A percentile compares a stretch with the other conserved stretches of the same genome.
These are phyloP conservation scores for Coenonympha arcania DNA, from an alignment of 2,888 invertebrate genomes.

Conservation along the genomic window DNA sequence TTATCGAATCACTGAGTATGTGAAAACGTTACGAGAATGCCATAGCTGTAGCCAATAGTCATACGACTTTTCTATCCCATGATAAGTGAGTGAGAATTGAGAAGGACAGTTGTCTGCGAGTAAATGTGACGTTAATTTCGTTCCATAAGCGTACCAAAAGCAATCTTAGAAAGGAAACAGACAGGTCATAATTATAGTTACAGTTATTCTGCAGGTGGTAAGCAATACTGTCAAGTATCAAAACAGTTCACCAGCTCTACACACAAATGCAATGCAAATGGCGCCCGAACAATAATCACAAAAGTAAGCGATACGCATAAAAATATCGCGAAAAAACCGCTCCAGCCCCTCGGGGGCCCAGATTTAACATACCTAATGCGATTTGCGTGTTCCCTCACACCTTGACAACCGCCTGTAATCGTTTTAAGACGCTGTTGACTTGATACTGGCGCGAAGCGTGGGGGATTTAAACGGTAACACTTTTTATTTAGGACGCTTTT, in stretches of 20 bases:
- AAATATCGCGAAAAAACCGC: conserved; percentile 57
- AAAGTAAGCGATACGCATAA: conserved; percentile 73
- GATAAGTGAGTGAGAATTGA: too few species aligned
- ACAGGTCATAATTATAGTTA: too few species aligned
- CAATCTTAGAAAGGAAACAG: too few species aligned
- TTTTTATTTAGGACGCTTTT: conserved; percentile 12
- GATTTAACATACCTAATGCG: conserved; percentile 74
- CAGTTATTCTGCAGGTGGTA: too few species aligned
- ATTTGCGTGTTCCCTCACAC: conserved; percentile 67
- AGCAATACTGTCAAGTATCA: conserved; percentile 36
- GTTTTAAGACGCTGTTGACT: conserved; percentile 68
- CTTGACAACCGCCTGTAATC: conserved; percentile 59
- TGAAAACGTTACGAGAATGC: too few species aligned
- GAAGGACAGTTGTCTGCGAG: too few species aligned
- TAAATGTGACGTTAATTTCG: too few species aligned
- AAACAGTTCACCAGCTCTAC: conserved; percentile 23
- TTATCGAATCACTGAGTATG: too few species aligned
- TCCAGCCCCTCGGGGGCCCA: conserved; percentile 45
- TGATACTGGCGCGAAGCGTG: conserved; percentile 33
- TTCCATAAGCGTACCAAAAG: too few species aligned
- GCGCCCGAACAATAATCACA: conserved; percentile 66
- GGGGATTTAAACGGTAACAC: conserved; percentile 11
- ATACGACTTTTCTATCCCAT: too few species aligned
- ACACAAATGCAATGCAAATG: conserved; percentile 56
- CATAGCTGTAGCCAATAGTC: too few species aligned